Evolutionary conservation across 1,140 invertebrate genomes (phyloP).

Genomic region (Drosophila nannoptera): DNA sequence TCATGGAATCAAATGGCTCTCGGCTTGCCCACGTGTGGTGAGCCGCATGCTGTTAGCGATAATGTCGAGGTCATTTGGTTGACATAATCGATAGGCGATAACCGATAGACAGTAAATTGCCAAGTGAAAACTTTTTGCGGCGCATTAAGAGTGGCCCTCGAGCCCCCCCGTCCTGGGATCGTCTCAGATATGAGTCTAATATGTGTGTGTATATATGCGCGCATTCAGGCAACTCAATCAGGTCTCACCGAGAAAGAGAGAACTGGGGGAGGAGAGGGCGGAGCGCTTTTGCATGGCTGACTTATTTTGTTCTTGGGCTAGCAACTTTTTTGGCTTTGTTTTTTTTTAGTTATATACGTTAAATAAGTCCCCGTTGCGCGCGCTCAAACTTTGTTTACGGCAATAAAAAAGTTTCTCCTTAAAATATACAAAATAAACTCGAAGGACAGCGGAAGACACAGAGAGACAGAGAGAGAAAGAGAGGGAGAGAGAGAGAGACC

Average conservation of each 20-base stretch:
- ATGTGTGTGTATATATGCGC: constrained; percentile 20
- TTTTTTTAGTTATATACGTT: constrained; percentile 68
- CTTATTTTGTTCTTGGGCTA: constrained; percentile 59
- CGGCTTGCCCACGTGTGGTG: constrained; percentile 12
- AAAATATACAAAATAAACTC: constrained; percentile 78
- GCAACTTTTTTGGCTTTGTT: constrained; percentile 40
- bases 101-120: constrained; percentile 74
- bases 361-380: constrained; percentile 76
- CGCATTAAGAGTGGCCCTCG: constrained; percentile 55
- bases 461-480: neutral
- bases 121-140: constrained; percentile 59
- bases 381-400: constrained; percentile 75
- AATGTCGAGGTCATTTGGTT: constrained; percentile 70
- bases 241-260: neutral
- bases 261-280: constrained; percentile 2
- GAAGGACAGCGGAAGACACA: constrained; percentile 15
- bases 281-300: constrained; percentile 59
- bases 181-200: constrained; percentile 32
- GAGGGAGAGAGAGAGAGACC: constrained; percentile 42
- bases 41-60: constrained; percentile 59
- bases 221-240: constrained; percentile 56
- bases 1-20: constrained; percentile 16
- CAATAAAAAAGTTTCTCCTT: constrained; percentile 74
- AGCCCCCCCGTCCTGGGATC: constrained; percentile 45
- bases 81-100: constrained; percentile 71